A percentile compares a stretch with the other conserved stretches of the same genome.
Evolutionary conservation across 2,797 vertebrate species (phyloP).

Genomic region (Tokudaia muenninki): DNA sequence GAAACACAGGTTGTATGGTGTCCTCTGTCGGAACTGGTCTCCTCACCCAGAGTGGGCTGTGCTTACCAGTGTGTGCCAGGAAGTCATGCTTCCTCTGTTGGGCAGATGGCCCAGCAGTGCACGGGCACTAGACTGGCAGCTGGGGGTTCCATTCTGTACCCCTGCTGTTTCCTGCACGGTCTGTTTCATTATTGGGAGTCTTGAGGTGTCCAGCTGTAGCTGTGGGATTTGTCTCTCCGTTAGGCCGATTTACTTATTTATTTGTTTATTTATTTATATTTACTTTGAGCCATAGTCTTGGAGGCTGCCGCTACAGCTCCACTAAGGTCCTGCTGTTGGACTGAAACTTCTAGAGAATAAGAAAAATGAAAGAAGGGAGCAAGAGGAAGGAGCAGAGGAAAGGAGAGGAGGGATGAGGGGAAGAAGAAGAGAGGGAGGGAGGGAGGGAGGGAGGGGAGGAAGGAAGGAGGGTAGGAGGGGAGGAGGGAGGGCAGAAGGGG

Average conservation of each 20-base stretch:
- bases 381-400: neutral
- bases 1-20: neutral
- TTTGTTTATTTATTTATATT: neutral
- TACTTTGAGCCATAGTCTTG: neutral
- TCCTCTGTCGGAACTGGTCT: neutral
- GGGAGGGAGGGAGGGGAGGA: accelerated
- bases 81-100: accelerated
- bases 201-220: accelerated
- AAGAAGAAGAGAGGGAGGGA: accelerated
- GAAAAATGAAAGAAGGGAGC: neutral
- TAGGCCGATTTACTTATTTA: neutral
- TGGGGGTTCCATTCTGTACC: neutral
- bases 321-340: neutral
- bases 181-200: neutral
- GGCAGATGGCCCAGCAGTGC: too few species aligned
- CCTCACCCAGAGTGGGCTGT: neutral
- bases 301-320: neutral
- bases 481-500: too few species aligned
- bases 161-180: neutral
- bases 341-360: conserved; percentile 30
- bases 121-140: neutral
- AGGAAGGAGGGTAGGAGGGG: too few species aligned
- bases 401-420: too few species aligned
- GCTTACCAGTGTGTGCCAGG: neutral
- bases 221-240: neutral